These are phyloP conservation scores for Antheraea mylitta DNA, from an alignment of 1,140 invertebrate genomes.

Conservation along the genomic window DNA sequence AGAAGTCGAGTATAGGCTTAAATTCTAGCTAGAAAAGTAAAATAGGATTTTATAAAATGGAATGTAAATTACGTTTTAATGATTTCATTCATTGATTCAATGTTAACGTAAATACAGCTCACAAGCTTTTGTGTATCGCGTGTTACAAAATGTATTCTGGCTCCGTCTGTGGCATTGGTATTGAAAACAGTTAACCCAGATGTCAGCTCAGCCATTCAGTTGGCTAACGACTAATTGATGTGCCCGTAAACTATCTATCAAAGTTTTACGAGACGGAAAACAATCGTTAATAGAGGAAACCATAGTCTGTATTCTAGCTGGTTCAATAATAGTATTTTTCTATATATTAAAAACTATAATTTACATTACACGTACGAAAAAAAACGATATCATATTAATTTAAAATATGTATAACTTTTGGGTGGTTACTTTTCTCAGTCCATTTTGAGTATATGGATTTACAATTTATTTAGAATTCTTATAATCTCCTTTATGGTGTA, in stretches of 20 bases:
- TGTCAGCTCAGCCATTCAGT: constrained; percentile 41
- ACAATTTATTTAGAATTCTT: no score
- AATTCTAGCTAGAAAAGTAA: no score
- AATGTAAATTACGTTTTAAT: not conserved
- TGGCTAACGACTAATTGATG: constrained; percentile 60
- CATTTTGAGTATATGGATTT: no score
- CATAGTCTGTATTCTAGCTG: constrained; percentile 41
- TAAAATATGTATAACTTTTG: no score
- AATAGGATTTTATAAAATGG: no score
- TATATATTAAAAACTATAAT: no score
- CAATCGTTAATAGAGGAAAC: constrained; percentile 55
- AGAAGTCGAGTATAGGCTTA: no score
- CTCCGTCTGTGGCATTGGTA: constrained; percentile 49
- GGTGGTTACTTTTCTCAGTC: no score
- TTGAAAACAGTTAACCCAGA: constrained; percentile 68
- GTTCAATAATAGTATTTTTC: constrained; percentile 14
- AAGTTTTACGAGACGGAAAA: constrained; percentile 62
- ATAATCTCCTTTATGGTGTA: no score
- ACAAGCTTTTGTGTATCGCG: not conserved
- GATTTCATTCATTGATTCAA: constrained; percentile 8
- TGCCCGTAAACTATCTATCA: constrained; percentile 67
- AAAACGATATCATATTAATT: no score
- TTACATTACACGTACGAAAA: no score
- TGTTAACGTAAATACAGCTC: constrained; percentile 15
- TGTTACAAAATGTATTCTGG: constrained; percentile 15